Evolutionary conservation across 2,888 invertebrate genomes (phyloP).

Genomic region (Caenorhabditis becei): DNA sequence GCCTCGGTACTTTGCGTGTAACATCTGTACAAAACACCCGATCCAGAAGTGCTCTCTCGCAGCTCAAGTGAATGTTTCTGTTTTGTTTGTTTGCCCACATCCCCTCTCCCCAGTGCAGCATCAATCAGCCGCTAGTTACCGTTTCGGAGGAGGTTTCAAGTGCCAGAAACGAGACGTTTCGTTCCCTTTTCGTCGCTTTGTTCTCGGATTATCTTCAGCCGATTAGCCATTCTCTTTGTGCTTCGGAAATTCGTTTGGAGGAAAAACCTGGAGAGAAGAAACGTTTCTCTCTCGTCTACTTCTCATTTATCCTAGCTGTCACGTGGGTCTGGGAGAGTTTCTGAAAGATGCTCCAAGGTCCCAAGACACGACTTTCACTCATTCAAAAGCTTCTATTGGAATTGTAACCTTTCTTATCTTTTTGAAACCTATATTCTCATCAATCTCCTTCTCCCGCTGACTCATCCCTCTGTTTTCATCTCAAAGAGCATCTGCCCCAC

Average conservation of each 20-base stretch:
- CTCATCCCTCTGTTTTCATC: constrained; percentile 35
- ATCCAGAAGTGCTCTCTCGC: background rate
- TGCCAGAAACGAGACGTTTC: background rate
- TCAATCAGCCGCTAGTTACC: constrained; percentile 30
- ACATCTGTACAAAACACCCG: constrained; percentile 28
- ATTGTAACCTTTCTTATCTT: no score
- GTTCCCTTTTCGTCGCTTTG: constrained; percentile 9
- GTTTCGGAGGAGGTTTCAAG: constrained; percentile 36
- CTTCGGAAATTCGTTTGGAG: background rate
- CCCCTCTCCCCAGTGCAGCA: background rate
- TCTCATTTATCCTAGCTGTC: background rate
- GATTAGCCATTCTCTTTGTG: background rate
- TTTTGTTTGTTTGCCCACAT: constrained; percentile 33
- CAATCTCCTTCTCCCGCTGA: constrained; percentile 16
- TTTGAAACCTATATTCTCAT: no score
- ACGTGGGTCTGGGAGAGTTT: background rate
- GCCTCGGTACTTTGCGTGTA: constrained; percentile 29
- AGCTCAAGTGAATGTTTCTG: constrained; percentile 14
- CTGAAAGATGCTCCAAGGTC: no score
- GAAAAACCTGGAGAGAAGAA: no score
- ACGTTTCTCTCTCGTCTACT: no score
- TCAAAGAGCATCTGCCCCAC: constrained; percentile 33
- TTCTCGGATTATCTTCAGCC: constrained; percentile 38
- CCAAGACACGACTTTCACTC: no score
- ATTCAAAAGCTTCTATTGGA: no score